Evolutionary conservation across 2,797 vertebrate species (phyloP).

Genomic region (Hippoglossus hippoglossus): DNA sequence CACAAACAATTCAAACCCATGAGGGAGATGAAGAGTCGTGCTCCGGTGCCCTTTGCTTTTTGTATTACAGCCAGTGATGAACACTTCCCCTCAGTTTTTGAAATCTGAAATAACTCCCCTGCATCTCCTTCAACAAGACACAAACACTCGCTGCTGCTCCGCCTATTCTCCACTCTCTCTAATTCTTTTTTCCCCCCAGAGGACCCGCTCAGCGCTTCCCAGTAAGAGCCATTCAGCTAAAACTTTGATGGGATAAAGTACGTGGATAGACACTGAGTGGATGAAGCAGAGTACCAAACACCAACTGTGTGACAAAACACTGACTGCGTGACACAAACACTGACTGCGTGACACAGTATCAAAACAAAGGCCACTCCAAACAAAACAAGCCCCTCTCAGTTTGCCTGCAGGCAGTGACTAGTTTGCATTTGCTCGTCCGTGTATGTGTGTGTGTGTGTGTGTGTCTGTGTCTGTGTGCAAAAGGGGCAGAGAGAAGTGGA

Average conservation of each 20-base stretch:
- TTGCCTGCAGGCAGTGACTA: constrained; percentile 40
- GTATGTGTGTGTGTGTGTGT: neutral
- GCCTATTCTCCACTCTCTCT: neutral
- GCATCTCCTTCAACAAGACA: constrained; percentile 2
- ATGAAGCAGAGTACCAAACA: constrained; percentile 33
- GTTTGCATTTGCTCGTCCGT: neutral
- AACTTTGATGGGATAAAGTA: constrained; percentile 36
- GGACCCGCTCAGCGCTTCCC: constrained; percentile 14
- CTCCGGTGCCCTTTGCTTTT: neutral
- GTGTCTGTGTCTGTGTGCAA: neutral
- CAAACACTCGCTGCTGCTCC: constrained; percentile 24
- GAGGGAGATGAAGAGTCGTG: constrained; percentile 34
- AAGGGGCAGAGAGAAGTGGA: neutral
- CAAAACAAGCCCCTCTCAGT: constrained; percentile 44
- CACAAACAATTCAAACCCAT: constrained; percentile 36
- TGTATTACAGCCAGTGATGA: constrained; percentile 22
- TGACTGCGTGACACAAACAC: constrained; percentile 39
- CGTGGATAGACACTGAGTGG: constrained; percentile 24
- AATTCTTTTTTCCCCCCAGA: constrained; percentile 3
- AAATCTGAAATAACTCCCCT: constrained; percentile 33
- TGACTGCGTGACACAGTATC: constrained; percentile 23
- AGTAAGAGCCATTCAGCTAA: constrained; percentile 23
- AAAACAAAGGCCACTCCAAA: constrained; percentile 50
- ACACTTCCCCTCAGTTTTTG: constrained; percentile 26
- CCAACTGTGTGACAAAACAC: constrained; percentile 41